These are phyloP conservation scores for Panulirus ornatus DNA, from an alignment of 1,140 invertebrate species.

Conservation along the genomic window DNA sequence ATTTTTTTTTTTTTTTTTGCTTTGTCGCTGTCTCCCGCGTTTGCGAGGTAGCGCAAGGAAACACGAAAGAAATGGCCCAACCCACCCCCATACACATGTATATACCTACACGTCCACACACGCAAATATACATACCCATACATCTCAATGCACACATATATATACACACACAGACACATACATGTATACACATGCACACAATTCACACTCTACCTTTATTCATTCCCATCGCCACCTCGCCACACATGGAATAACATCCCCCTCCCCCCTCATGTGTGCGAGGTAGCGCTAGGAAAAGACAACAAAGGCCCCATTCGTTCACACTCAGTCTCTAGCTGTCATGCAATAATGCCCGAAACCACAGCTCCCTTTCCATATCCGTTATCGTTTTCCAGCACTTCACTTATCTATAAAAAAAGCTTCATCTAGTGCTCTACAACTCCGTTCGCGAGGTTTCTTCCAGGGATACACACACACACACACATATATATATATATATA, in stretches of 20 bases:
- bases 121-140: background rate
- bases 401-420: background rate
- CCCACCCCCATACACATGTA: too few relatives aligned
- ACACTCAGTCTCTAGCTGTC: too few relatives aligned
- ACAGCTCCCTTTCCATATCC: background rate
- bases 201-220: background rate
- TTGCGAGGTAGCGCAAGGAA: too few relatives aligned
- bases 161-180: background rate
- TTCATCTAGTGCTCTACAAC: background rate
- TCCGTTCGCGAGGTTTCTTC: background rate
- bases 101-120: background rate
- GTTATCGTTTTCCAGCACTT: background rate
- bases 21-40: background rate
- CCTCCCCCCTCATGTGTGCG: too few relatives aligned
- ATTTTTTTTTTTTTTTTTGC: too few relatives aligned
- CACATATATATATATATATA: conserved; percentile 42
- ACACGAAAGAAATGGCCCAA: too few relatives aligned
- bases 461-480: background rate
- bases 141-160: background rate
- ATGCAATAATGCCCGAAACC: too few relatives aligned
- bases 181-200: background rate
- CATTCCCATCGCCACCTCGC: too few relatives aligned
- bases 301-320: too few relatives aligned
- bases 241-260: too few relatives aligned
- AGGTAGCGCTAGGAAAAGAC: too few relatives aligned